Evolutionary conservation across 2,113 vertebrate genomes (phyloP), one percentile per base, ranked within the genome.

Genomic region (Meriones unguiculatus): DNA sequence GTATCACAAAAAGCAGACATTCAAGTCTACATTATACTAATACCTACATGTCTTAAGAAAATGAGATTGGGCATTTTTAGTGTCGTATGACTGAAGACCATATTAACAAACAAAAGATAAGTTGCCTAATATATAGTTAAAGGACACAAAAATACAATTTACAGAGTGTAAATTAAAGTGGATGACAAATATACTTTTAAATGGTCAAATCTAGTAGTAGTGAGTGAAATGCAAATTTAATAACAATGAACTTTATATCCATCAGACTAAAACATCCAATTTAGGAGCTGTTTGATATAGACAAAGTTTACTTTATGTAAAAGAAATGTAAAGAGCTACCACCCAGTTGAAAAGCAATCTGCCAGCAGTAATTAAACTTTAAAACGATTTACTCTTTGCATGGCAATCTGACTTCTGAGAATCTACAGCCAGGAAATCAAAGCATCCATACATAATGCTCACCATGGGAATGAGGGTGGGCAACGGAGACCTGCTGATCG

Each of bases 351-450:
- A 91, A 75, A 97, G 38, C 50, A 86, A 86, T 91, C 52, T 81
- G 84, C 38, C n/a, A 89, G 59, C 17, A 64, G n/a, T 46, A 85
- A 81, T 91, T 89, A 92, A 70, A 86, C 2, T 84, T 93, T 81
- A 62, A 77, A 46, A 93, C 3, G 10, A 76, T 86, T 54, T 96
- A 81, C 41, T 38, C 67, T 86, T 72, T 70, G 24, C 15, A 41
- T 85, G 52, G 38, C 28, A 78, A 41, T 73, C 20, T 82, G 28
- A 75, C 54, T 85, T 91, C 90, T 75, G 84, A 87, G 65, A 93
- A 85, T 24, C 54, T 46, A 46, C 52, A 95, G 57, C 35, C 13
- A n/a, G 30, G 24, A 80, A 89, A 73, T 62, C 73, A 93, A 85
- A 89, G 38, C 69, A 8, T n/a, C 14, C 14, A 15, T 35, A 18